Base-by-base conservation (phyloP, 1,140 invertebrate species). In the Epicauta chinensis region DNA sequence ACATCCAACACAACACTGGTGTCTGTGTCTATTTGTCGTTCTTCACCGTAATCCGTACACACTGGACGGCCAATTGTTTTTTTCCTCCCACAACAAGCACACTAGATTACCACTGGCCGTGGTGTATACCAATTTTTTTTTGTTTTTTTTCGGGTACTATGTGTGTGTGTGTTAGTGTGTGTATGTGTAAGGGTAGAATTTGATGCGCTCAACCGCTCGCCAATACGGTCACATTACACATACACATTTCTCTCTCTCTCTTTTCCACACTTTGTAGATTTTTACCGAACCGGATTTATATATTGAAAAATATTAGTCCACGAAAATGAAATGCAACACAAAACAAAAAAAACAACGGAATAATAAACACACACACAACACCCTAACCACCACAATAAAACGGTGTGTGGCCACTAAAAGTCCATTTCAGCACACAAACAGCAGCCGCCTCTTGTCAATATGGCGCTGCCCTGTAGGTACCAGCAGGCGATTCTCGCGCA, bases 391-490 rank as follows among this genome's bases (percentile, higher is more conserved):
- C 5, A 34, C 10, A 34, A 5, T 30, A 4, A 30, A 30, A 10
- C 10, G 4, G 4, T 30, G 10, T 30, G 10, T 34, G 10, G 32
- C 49, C 56, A 53, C 49, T 53, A 50, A 56, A 56, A 49, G 34
- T 55, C 50, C 56, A 60, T 59, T 60, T 62, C 61, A n/a, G n/a
- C n/a, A 60, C 50, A 36, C 30, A 56, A 59, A 53, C 54, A 53
- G 55, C 58, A 62, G 52, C 61, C 63, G 58, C 61, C 63, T 64
- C 60, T 64, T 63, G 59, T 59, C 59, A 65, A 65, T 62, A 65
- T 65, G 63, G 63, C 61, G 63, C 59, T 59, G 59, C 50, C 58
- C 55, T 60, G 57, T 51, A 53, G 34, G 23, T 23, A 43, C 35
- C 31, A 48, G 42, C 32, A 30, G 38, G 32, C 52, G 23, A 23